phyloP scores from a whole-genome alignment of 2,888 invertebrate species.

The Scaptomyza caliginosa region DNA sequence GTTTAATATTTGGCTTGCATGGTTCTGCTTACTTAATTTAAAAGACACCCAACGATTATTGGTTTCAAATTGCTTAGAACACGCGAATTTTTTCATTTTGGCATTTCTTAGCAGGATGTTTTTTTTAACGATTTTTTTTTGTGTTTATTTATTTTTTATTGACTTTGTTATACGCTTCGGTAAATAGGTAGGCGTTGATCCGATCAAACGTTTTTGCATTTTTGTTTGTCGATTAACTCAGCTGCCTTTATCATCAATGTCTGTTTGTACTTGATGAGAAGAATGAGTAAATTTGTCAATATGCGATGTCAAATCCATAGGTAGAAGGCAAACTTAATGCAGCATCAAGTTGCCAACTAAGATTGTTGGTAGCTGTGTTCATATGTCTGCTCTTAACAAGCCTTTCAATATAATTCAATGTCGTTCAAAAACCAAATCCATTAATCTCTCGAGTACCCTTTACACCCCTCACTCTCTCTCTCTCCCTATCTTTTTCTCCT shows the following conservation, averaged over 20 bases:
- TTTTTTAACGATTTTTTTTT: conserved; percentile 25
- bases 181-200: conserved; percentile 77
- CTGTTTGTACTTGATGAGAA: background rate
- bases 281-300: background rate
- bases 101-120: conserved; percentile 36
- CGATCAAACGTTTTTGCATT: conserved; percentile 49
- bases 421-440: conserved; percentile 43
- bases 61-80: conserved; percentile 77
- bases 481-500: background rate
- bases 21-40: conserved; percentile 75
- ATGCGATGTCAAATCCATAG: background rate
- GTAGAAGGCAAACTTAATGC: conserved; percentile 16
- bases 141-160: conserved; percentile 35
- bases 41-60: conserved; percentile 80
- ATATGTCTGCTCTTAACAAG: conserved; percentile 60
- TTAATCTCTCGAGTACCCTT: conserved; percentile 53
- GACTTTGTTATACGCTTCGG: conserved; percentile 37
- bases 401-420: conserved; percentile 66
- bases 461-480: background rate
- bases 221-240: conserved; percentile 25
- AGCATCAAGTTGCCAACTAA: conserved; percentile 5
- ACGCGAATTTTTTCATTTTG: conserved; percentile 62
- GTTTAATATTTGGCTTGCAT: conserved; percentile 66
- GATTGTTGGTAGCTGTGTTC: conserved; percentile 40
- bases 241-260: background rate